Base-by-base conservation (phyloP, 2,888 invertebrate genomes). In the Caenorhabditis auriculariae region DNA sequence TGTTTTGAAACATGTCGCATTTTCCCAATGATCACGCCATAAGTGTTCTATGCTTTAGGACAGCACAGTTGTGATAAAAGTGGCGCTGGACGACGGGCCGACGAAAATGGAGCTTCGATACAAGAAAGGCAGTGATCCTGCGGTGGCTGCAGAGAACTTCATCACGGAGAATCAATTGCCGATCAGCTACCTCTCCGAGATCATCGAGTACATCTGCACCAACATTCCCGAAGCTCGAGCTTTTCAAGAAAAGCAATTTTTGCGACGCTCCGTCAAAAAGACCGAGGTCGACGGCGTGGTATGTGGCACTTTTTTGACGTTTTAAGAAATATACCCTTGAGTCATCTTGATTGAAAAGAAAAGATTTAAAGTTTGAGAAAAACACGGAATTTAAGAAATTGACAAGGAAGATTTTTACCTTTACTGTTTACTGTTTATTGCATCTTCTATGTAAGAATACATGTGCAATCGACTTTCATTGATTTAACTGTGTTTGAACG, bases 121-220 rank as follows among this genome's bases (percentile, higher is more conserved):
- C 50, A 43, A 56, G 19, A 75, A 73, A 29, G 77, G 77, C 35
- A 67, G 66, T 5, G 77, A 78, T 62, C 78, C 78, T 7, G 57
- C 58, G 1, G 27, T 69, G 4, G 60, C 73, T 21, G 78, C 78
- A 6, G 73, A 75, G 35, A 66, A 72, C 17, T 78, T 78, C 47
- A 71, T 78, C 24, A 47, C 48, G 47, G 70, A 72, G 28, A 69
- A 77, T 46, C 43, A 67, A 6, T 48, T 77, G 42, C 72, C 76
- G 9, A 61, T 69, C 7, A 67, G 67, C 15, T 72, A 76, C 50
- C 51, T 73, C 43, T 60, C 63, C 27, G 76, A 78, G 43, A 78
- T 78, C 48, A 68, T 59, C 26, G 66, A 69, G 1, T 77, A 66
- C 51, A 77, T 77, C 51, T 68, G 62, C 43, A 44, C 58, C 12